Conservation (phyloP, 2,888 invertebrate genomes). For the Dryadula phaetusa region DNA sequence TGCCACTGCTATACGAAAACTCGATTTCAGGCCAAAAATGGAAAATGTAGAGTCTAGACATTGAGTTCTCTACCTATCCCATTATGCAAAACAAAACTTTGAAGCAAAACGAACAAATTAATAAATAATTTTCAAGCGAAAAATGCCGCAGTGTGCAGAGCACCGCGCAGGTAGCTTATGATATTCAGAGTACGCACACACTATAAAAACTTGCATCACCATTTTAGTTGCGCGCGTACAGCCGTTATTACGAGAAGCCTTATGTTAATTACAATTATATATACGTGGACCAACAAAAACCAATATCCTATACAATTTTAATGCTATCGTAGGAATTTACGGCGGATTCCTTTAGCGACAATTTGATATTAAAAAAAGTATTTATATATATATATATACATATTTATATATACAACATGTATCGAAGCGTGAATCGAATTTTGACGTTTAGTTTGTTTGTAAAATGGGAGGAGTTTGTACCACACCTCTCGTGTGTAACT, state of each 20-base stretch:
- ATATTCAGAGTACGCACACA: constrained; percentile 77
- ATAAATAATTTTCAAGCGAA: constrained; percentile 47
- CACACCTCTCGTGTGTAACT: constrained; percentile 46
- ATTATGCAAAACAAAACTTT: too few species aligned
- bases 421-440: constrained; percentile 66
- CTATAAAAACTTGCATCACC: constrained; percentile 72
- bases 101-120: not conserved
- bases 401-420: constrained; percentile 48
- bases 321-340: constrained; percentile 76
- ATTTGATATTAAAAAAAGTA: constrained; percentile 55
- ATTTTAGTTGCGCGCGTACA: constrained; percentile 69
- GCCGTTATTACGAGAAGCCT: constrained; percentile 78
- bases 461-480: constrained; percentile 49
- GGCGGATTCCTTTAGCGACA: constrained; percentile 67
- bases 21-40: too few species aligned
- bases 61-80: too few species aligned
- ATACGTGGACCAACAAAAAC: constrained; percentile 64
- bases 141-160: constrained; percentile 67
- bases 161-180: constrained; percentile 67
- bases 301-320: constrained; percentile 77
- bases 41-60: too few species aligned
- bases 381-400: too few species aligned
- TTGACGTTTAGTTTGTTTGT: constrained; percentile 56
- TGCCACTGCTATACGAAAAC: too few species aligned
- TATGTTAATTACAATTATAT: constrained; percentile 75